Base-by-base conservation (phyloP, 1,140 invertebrate genomes). In the Latrodectus geometricus region DNA sequence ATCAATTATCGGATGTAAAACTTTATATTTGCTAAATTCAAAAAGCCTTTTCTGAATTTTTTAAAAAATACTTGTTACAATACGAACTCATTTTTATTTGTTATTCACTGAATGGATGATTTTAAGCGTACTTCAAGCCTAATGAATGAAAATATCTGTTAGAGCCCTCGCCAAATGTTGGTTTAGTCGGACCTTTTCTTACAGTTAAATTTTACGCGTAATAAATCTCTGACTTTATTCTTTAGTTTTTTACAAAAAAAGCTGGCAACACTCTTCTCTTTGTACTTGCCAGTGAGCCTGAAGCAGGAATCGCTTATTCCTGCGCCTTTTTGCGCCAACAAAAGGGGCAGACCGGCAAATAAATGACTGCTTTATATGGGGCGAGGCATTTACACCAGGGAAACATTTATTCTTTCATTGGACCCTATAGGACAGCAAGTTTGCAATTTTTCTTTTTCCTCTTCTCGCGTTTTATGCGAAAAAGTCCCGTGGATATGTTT, bases 391-490 rank as follows among this genome's bases (percentile, higher is more conserved):
- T 20, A 77, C 75, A 35, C 75, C 11, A 14, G 75, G 75, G 75
- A 77, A 77, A 65, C 75, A 77, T 77, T 77, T 77, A 77, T 77
- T 35, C 75, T 77, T 77, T 77, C 54, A 77, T 77, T 77, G 75
- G 54, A 54, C 75, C 75, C 75, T 17, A 50, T 23, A 77, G 75
- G 52, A 48, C 75, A 54, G 21, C 23, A 61, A 69, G 68, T 69
- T 69, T 20, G 68, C 21, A 69, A 69, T 17, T 61, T 77, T 77
- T 35, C 21, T 61, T 21, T 35, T 35, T 35, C 20, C 21, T 9
- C 56, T 4, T 20, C 54, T 8, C 75, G 11, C 54, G 20, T 61
- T 77, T 48, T 61, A 23, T 14, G 52, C 56, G 52, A 61, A 35
- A 15, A 61, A 17, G 54, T 77, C 75, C 23, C 20, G 75, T 77